phyloP scores from a whole-genome alignment of 2,888 invertebrate species.

The Nomada fucata region DNA sequence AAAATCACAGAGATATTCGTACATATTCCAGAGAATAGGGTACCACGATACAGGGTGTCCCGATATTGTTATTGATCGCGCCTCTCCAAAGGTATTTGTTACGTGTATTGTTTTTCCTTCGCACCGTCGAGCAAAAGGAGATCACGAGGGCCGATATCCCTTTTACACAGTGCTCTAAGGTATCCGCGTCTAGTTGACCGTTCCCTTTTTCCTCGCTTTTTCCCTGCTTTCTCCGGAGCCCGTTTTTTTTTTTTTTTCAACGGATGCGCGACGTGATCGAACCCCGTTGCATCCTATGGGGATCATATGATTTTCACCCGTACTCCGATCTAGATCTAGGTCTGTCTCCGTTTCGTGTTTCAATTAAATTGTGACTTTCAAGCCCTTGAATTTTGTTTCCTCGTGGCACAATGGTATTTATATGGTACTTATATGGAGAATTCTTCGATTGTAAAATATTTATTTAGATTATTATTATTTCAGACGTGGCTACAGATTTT shows the following conservation, averaged over 20 bases:
- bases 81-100: slow-evolving; percentile 71
- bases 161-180: slow-evolving; percentile 70
- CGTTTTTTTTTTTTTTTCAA: slow-evolving; percentile 30
- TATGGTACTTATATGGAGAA: no score
- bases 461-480: no score
- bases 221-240: slow-evolving; percentile 55
- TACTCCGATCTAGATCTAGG: neutral
- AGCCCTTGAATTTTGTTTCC: no score
- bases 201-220: slow-evolving; percentile 63
- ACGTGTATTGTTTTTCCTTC: slow-evolving; percentile 75
- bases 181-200: slow-evolving; percentile 65
- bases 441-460: no score
- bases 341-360: no score
- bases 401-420: no score
- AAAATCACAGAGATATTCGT: slow-evolving; percentile 29
- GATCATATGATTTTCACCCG: neutral
- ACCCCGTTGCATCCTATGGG: slow-evolving; percentile 21
- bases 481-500: no score
- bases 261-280: slow-evolving; percentile 35
- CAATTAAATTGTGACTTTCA: no score
- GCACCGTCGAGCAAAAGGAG: slow-evolving; percentile 79
- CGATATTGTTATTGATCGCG: slow-evolving; percentile 71
- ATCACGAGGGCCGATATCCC: slow-evolving; percentile 70
- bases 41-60: slow-evolving; percentile 32
- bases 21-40: slow-evolving; percentile 21